Evolutionary conservation across 1,140 invertebrate genomes (phyloP), one percentile per base, ranked within the genome.

Genomic region (Macrotrachela quadricornifera): DNA sequence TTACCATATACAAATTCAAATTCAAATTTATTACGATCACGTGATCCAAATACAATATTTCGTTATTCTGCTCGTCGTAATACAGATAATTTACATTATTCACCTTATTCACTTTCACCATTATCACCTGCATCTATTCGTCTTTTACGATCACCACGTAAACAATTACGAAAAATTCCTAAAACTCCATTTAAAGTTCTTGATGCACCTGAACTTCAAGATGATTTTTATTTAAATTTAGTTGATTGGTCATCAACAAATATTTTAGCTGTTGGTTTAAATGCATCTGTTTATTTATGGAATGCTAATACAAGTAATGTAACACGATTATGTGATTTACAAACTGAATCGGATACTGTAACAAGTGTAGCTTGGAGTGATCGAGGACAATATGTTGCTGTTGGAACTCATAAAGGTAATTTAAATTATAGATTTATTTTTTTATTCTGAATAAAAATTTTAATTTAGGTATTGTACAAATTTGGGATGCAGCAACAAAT

Each of bases 171-270:
- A 50, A 94, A 95, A 72, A 96, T 96, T 59, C 90, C 87, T 0
- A 78, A 87, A 64, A 90, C 94, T 64, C 91, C 91, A 0, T 96
- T 94, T 66, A 95, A 97, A 74, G 81, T 94, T 1, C 73, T 97
- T 11, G 94, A 99, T 70, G 94, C 94, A 0, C 94, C 94, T 0
- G 92, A 97, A 69, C 70, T 99, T 21, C 91, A 96, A 71, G 92
- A 99, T 69, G 94, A 97, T 70, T 99, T 99, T 71, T 97, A 97
- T 68, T 70, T 97, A 30, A 99, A 97, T 71, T 74, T 99, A 53
- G 92, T 99, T 9, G 94, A 99, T 70, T 99, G 94, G 94, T 96
- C 90, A 1, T 87, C 86, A 9, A 87, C 92, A 68, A 97, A 99
- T 72, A 87, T 97, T 9, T 76, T 99, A 17, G 91, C 87, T 66